A percentile compares a stretch with the other conserved stretches of the same genome.
These are phyloP conservation scores for Drosophila paucipuncta DNA, from an alignment of 2,888 invertebrate species.

Conservation along the genomic window DNA sequence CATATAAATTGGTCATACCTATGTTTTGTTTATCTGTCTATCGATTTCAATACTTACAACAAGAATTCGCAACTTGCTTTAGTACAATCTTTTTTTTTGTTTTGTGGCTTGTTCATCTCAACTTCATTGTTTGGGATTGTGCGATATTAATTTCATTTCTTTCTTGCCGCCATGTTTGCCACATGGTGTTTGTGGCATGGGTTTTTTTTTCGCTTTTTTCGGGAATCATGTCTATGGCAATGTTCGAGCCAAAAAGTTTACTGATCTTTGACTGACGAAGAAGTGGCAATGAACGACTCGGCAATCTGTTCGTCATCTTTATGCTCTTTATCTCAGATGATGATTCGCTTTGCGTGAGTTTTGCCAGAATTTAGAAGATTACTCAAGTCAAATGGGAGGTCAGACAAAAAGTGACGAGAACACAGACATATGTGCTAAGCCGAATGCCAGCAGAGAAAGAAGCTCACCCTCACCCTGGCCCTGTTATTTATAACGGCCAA, in stretches of 20 bases:
- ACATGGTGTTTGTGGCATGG: slow-evolving; percentile 15
- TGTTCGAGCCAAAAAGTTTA: slow-evolving; percentile 61
- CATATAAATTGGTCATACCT: slow-evolving; percentile 10
- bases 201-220: slow-evolving; percentile 20
- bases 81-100: slow-evolving; percentile 1
- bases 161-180: slow-evolving; percentile 31
- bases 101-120: slow-evolving; percentile 22
- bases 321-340: slow-evolving; percentile 7
- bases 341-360: slow-evolving; percentile 23
- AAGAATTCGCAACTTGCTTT: slow-evolving; percentile 59
- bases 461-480: no score
- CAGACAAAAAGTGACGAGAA: background rate
- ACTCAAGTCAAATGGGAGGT: slow-evolving; percentile 26
- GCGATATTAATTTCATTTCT: slow-evolving; percentile 62
- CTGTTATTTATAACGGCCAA: background rate
- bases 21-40: slow-evolving; percentile 31
- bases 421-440: background rate
- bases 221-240: slow-evolving; percentile 61
- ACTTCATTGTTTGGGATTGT: slow-evolving; percentile 45
- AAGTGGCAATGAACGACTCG: slow-evolving; percentile 51
- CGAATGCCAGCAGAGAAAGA: background rate
- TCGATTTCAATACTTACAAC: slow-evolving; percentile 61
- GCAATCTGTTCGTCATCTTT: slow-evolving; percentile 27
- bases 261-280: slow-evolving; percentile 66
- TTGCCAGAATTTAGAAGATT: slow-evolving; percentile 29